Conservation (phyloP, 2,797 vertebrate species). For the Xenopus petersii region DNA sequence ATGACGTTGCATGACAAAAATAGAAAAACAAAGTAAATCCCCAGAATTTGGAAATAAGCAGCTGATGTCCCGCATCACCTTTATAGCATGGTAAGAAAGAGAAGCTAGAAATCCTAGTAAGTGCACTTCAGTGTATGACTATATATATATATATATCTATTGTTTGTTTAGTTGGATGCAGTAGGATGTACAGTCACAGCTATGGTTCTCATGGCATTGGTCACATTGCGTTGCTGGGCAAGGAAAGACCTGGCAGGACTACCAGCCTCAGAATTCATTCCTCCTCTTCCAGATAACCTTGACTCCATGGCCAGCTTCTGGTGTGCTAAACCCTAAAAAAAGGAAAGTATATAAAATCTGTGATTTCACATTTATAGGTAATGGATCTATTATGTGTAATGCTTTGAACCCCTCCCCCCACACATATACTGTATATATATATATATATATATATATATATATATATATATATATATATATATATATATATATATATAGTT, state of each 20-base stretch:
- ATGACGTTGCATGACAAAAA: not conserved
- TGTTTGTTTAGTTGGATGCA: conserved; percentile 76
- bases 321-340: conserved; percentile 81
- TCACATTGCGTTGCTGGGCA: conserved; percentile 89
- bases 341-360: not conserved
- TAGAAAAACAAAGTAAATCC: conserved; percentile 34
- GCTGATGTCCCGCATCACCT: conserved; percentile 69
- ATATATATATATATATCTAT: conserved; percentile 42
- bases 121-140: conserved; percentile 85
- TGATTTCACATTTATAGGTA: not conserved
- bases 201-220: conserved; percentile 77
- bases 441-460: no score
- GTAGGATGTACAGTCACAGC: conserved; percentile 77
- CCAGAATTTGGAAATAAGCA: conserved; percentile 39
- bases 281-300: conserved; percentile 71
- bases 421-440: no score
- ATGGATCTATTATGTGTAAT: no score
- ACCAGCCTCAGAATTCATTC: conserved; percentile 54
- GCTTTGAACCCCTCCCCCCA: no score
- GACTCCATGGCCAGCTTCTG: conserved; percentile 92
- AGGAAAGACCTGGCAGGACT: conserved; percentile 81
- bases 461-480: no score
- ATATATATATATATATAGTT: no score
- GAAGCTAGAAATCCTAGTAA: conserved; percentile 70
- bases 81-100: conserved; percentile 40